Percentiles rank a stretch among this genome's conserved stretches.
Conservation (phyloP, 2,797 vertebrate species). For the Microctenopoma lineatum region DNA sequence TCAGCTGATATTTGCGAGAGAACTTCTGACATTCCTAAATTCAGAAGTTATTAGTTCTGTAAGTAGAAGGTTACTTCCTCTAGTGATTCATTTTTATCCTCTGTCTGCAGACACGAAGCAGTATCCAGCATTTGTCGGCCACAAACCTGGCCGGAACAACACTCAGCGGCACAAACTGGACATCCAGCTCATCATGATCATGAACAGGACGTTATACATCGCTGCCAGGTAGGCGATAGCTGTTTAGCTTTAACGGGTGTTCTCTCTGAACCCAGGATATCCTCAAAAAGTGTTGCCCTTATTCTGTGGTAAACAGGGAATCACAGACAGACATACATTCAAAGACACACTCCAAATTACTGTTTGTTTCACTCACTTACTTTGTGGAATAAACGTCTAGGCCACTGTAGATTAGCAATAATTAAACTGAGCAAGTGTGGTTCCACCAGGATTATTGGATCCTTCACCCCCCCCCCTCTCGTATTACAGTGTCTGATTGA, state of each 20-base stretch:
- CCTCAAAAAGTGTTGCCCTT: not conserved
- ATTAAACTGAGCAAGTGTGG: conserved; percentile 25
- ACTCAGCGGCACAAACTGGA: conserved; percentile 97
- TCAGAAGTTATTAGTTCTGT: conserved; percentile 8
- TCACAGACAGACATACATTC: conserved; percentile 3
- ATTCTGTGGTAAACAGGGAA: not conserved
- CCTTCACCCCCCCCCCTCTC: conserved; percentile 26
- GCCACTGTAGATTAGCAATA: conserved; percentile 33
- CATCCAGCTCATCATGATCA: conserved; percentile 95
- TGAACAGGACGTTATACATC: conserved; percentile 95
- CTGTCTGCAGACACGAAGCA: conserved; percentile 93
- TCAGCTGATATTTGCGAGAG: conserved; percentile 29
- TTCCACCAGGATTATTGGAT: conserved; percentile 41
- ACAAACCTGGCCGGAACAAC: conserved; percentile 97
- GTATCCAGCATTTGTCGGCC: conserved; percentile 97
- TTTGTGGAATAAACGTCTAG: conserved; percentile 8
- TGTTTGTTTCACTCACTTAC: not conserved
- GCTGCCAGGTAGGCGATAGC: conserved; percentile 90
- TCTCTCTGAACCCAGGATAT: not conserved
- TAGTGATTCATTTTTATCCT: conserved; percentile 13
- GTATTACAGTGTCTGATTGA: conserved; percentile 40
- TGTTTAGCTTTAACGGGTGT: not conserved
- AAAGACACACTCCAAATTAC: not conserved
- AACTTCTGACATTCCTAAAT: conserved; percentile 18
- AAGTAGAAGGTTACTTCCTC: not conserved